phyloP scores from a whole-genome alignment of 2,797 vertebrate genomes.

The Chrysocyon brachyurus region DNA sequence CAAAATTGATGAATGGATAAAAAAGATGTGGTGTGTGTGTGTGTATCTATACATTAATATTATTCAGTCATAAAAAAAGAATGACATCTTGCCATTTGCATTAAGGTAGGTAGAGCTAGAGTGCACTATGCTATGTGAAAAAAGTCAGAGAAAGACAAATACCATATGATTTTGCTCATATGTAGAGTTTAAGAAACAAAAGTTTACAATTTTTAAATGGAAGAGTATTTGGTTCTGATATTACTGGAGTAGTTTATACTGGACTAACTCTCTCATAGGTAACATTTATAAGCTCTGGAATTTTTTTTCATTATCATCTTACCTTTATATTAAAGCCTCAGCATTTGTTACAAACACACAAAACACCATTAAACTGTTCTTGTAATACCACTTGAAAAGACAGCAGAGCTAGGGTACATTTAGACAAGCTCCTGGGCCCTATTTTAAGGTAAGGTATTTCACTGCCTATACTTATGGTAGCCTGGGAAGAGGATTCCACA shows the following conservation, averaged over 20 bases:
- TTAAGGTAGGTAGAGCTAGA: too few relatives aligned
- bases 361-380: neutral
- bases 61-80: too few relatives aligned
- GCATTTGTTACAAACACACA: constrained; percentile 8
- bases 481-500: constrained; percentile 64
- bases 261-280: neutral
- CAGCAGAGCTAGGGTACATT: neutral
- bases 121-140: too few relatives aligned
- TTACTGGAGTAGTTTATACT: neutral
- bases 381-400: neutral
- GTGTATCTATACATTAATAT: too few relatives aligned
- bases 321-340: neutral
- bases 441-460: constrained; percentile 57
- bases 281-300: neutral
- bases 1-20: neutral
- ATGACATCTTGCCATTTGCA: too few relatives aligned
- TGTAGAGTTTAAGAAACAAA: neutral
- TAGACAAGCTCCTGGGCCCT: constrained; percentile 5
- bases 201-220: neutral
- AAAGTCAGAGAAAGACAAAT: too few relatives aligned
- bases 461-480: constrained; percentile 12
- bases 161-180: too few relatives aligned
- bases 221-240: neutral
- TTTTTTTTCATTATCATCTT: neutral
- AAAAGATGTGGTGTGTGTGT: too few relatives aligned